phyloP scores from a whole-genome alignment of 2,113 vertebrate genomes.

The Tachuris rubrigastra region DNA sequence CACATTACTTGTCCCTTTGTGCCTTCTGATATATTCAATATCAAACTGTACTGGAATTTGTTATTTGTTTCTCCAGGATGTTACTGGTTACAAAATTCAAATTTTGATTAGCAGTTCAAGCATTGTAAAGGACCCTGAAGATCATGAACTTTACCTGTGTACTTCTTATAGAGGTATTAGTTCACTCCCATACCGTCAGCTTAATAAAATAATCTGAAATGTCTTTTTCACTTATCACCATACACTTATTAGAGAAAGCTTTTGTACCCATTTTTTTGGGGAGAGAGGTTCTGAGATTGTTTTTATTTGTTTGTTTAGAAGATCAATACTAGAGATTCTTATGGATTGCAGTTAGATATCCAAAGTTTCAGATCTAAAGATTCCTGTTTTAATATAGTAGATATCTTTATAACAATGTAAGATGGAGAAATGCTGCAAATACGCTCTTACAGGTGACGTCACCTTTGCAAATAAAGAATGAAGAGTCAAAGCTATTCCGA shows the following conservation, averaged over 20 bases:
- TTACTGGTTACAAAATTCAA: neutral
- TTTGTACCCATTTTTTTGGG: fast-evolving
- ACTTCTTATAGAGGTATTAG: neutral
- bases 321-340: neutral
- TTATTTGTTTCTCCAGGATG: neutral
- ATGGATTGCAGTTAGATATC: neutral
- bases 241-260: fast-evolving
- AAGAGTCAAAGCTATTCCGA: neutral
- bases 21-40: neutral
- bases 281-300: fast-evolving
- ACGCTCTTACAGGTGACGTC: fast-evolving
- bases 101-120: neutral
- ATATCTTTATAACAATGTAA: neutral
- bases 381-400: neutral
- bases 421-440: neutral
- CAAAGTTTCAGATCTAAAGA: neutral
- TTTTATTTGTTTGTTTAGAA: neutral
- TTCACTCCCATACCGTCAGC: neutral
- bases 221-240: fast-evolving
- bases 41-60: neutral
- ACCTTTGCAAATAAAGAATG: neutral
- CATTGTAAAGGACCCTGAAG: neutral
- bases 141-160: neutral
- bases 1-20: neutral
- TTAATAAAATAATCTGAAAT: neutral